Evolutionary conservation across 2,113 vertebrate genomes (phyloP).

Genomic region (Gracilinanus agilis): DNA sequence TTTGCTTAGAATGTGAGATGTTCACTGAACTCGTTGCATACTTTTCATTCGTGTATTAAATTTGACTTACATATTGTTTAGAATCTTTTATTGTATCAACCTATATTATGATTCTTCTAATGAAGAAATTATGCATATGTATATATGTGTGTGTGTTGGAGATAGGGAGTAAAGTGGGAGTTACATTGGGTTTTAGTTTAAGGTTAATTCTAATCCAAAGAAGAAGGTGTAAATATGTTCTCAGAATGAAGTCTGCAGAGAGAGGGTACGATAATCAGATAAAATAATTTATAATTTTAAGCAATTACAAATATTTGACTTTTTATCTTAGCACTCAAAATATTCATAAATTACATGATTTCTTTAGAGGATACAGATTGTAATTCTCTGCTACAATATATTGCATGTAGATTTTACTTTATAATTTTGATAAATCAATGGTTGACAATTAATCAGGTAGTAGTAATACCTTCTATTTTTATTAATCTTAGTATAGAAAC

Average conservation of each 20-base stretch:
- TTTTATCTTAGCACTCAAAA: conserved; percentile 42
- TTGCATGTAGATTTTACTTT: background rate
- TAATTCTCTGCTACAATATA: background rate
- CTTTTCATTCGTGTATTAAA: no score
- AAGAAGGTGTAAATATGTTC: background rate
- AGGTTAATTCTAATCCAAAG: background rate
- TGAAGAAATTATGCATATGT: background rate
- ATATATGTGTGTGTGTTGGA: background rate
- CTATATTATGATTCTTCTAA: background rate
- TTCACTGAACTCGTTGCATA: background rate
- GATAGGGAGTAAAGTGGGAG: background rate
- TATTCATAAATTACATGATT: background rate
- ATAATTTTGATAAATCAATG: background rate
- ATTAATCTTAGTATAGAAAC: background rate
- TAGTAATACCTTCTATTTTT: conserved; percentile 28
- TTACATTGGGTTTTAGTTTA: background rate
- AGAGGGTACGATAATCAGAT: background rate
- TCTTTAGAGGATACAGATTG: background rate
- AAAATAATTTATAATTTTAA: conserved; percentile 1
- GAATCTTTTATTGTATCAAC: no score
- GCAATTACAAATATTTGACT: conserved; percentile 7
- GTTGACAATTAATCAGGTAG: conserved; percentile 16
- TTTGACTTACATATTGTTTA: no score
- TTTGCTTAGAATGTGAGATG: background rate
- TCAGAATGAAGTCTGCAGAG: background rate